Percentiles rank a stretch among this genome's conserved stretches.
phyloP scores from a whole-genome alignment of 2,113 vertebrate genomes.

The Serranochromis macrocephalus region DNA sequence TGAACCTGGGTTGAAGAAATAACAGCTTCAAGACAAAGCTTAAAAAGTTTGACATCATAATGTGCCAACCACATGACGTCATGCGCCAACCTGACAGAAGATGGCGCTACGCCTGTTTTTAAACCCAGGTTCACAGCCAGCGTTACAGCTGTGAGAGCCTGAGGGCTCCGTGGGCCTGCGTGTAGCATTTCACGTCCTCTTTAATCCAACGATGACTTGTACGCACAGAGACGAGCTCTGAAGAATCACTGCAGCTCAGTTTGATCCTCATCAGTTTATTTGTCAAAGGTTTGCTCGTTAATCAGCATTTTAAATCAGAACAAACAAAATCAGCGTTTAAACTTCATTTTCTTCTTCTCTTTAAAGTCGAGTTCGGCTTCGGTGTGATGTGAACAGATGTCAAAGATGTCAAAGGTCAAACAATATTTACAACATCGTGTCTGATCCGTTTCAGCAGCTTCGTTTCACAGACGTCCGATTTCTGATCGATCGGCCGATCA shows the following conservation, averaged over 20 bases:
- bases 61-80: neutral
- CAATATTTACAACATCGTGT: neutral
- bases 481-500: neutral
- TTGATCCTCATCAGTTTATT: neutral
- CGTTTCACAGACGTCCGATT: neutral
- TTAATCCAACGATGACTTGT: neutral
- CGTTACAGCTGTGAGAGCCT: neutral
- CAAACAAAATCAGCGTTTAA: slow-evolving; percentile 27
- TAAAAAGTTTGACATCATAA: neutral
- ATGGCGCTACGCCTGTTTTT: neutral
- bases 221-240: neutral
- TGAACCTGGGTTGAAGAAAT: neutral
- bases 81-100: neutral
- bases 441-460: neutral
- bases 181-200: neutral
- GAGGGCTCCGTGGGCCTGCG: neutral
- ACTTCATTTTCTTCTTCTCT: slow-evolving; percentile 30
- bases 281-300: neutral
- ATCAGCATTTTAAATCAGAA: slow-evolving; percentile 8
- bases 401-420: neutral
- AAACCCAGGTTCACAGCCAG: neutral
- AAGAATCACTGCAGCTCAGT: neutral
- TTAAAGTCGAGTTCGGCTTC: neutral
- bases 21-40: neutral
- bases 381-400: neutral